Conservation (phyloP, 2,888 invertebrate species). For the Hirtodrosophila histrioides region DNA sequence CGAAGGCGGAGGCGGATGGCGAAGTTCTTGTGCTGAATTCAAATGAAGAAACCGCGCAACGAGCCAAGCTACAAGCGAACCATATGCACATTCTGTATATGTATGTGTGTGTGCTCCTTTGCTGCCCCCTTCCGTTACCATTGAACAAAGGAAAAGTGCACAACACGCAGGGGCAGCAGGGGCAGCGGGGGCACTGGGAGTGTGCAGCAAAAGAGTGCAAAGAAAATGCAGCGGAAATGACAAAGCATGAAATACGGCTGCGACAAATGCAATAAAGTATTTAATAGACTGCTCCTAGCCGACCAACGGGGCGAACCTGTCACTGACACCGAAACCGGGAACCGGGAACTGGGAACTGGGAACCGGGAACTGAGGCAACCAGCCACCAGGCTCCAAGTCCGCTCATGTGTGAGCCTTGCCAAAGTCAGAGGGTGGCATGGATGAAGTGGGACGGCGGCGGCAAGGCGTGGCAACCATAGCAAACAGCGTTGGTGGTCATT, state of each 20-base stretch:
- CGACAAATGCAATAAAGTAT: constrained; percentile 83
- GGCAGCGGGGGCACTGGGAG: background rate
- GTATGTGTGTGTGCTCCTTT: constrained; percentile 15
- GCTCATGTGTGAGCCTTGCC: constrained; percentile 24
- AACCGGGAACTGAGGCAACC: constrained; percentile 2
- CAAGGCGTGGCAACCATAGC: constrained; percentile 60
- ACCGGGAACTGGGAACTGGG: background rate
- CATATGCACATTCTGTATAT: constrained; percentile 65
- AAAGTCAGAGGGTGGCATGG: constrained; percentile 18
- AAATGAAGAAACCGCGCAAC: constrained; percentile 76
- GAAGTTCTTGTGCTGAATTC: constrained; percentile 75
- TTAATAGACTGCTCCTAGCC: constrained; percentile 81
- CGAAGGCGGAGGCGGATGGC: constrained; percentile 33
- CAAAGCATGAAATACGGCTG: constrained; percentile 80
- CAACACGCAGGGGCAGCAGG: constrained; percentile 18
- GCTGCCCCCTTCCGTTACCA: constrained; percentile 1
- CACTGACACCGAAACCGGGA: constrained; percentile 63
- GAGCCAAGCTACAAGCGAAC: constrained; percentile 42
- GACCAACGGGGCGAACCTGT: constrained; percentile 55
- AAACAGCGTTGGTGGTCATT: constrained; percentile 71
- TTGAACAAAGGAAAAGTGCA: constrained; percentile 43
- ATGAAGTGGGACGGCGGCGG: constrained; percentile 2
- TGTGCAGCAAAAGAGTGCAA: constrained; percentile 46
- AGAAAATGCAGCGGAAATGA: constrained; percentile 78
- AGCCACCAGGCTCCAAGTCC: constrained; percentile 16